Base-by-base conservation (phyloP, 2,113 vertebrate species). In the Hiodon tergisus region DNA sequence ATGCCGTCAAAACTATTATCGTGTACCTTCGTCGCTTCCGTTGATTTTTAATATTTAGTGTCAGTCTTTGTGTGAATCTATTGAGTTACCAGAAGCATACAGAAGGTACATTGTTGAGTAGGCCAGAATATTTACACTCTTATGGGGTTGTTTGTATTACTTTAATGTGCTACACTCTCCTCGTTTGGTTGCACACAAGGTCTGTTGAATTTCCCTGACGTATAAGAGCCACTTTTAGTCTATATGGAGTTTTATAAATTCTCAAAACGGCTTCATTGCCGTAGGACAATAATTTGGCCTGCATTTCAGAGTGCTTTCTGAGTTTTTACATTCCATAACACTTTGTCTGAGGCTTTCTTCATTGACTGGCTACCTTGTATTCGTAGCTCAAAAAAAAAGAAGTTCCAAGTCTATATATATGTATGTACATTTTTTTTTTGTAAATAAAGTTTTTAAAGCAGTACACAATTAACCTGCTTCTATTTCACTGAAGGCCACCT, bases 341-440 rank as follows among this genome's bases (percentile, higher is more conserved):
- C 51, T 76, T 55, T 76, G 68, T 68, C 50, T 17, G 67, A 60
- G 17, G 59, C 68, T 51, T 55, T 6, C 59, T 65, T 76, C 75
- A 76, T 76, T 76, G 65, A 71, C 59, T 17, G 60, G 52, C 62
- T 60, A 76, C 59, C 17, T 71, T 62, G n/a, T 76, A 57, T 48
- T 60, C 67, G 60, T 59, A 61, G 63, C 4, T 62, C 10, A 17
- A 57, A 63, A 76, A 55, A 63, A 6, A 69, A 53, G 5, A 17
- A 5, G 3, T n/a, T 2, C 11, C n/a, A 16, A 17, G 13, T 3
- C n/a, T 53, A 13, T 13, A 62, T 4, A 10, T 6, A 17, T 55
- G 14, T 71, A 60, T 11, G 6, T 48, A 31, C 31, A 31, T 31
- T 31, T 31, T 31, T 31, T 31, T 31, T 60, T n/a, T 57, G 46